A percentile compares a stretch with the other conserved stretches of the same genome.
These are phyloP conservation scores for Heterodera filipjevi DNA, from an alignment of 2,888 invertebrate species.

Conservation along the genomic window DNA sequence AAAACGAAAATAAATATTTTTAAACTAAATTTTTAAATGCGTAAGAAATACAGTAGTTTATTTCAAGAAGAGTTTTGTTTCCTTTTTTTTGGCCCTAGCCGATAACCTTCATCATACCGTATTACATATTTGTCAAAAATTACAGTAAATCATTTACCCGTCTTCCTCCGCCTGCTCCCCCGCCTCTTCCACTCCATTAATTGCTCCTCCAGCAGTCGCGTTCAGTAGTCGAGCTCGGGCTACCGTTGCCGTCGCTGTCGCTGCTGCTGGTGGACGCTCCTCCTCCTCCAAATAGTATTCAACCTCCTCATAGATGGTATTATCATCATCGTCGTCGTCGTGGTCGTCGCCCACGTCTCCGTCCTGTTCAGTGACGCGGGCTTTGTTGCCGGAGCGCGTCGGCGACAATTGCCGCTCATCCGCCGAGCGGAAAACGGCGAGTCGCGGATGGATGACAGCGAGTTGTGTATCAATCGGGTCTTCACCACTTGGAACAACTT, in stretches of 20 bases:
- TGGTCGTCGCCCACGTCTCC: not conserved
- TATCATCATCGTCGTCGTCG: not conserved
- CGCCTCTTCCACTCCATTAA: not conserved
- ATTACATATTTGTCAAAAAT: too few species aligned
- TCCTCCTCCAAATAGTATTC: conserved; percentile 20
- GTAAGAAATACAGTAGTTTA: too few species aligned
- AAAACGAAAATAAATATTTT: too few species aligned
- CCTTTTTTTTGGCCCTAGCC: too few species aligned
- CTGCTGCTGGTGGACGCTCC: conserved; percentile 6
- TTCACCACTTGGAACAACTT: not conserved
- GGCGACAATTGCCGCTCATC: not conserved
- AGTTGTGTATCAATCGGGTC: not conserved
- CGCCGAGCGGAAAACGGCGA: not conserved
- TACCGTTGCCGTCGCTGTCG: not conserved
- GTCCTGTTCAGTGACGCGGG: not conserved
- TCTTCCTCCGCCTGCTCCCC: conserved; percentile 13
- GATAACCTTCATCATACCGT: too few species aligned
- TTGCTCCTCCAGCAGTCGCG: not conserved
- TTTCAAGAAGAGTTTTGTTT: too few species aligned
- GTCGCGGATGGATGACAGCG: not conserved
- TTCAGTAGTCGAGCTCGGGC: not conserved
- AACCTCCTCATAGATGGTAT: conserved; percentile 17
- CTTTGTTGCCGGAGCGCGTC: not conserved
- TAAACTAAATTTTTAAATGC: too few species aligned
- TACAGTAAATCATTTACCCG: not conserved